These are phyloP conservation scores for Agrochola lychnidis DNA, from an alignment of 2,888 invertebrate genomes.

Conservation along the genomic window DNA sequence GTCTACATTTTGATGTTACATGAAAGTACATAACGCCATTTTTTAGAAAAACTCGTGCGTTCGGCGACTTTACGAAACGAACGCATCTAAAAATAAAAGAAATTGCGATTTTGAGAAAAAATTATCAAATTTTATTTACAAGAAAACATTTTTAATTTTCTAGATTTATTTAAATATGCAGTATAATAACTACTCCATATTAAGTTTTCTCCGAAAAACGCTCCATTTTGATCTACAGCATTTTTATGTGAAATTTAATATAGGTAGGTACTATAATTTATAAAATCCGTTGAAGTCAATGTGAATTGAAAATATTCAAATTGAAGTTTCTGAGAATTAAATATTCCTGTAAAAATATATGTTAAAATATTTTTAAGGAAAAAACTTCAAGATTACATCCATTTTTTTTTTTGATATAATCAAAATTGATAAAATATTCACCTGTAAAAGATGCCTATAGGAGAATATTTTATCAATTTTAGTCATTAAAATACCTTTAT, in stretches of 20 bases:
- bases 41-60: background rate
- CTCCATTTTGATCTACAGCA: background rate
- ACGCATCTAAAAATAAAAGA: background rate
- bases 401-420: too few relatives aligned
- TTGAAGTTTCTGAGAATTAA: conserved; percentile 14
- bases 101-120: background rate
- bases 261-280: background rate
- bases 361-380: background rate
- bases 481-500: too few relatives aligned
- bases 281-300: background rate
- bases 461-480: background rate
- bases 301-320: background rate
- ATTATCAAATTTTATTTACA: too few relatives aligned
- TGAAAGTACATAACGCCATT: background rate
- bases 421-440: too few relatives aligned
- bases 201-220: conserved; percentile 3
- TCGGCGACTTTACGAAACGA: background rate
- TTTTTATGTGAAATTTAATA: conserved; percentile 15
- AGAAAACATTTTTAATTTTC: background rate
- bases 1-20: background rate
- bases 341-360: background rate
- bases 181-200: background rate
- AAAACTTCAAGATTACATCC: background rate
- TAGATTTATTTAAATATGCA: background rate
- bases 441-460: background rate